These are phyloP conservation scores for Drosophila chauvacae DNA, from an alignment of 1,140 invertebrate genomes.

Conservation along the genomic window DNA sequence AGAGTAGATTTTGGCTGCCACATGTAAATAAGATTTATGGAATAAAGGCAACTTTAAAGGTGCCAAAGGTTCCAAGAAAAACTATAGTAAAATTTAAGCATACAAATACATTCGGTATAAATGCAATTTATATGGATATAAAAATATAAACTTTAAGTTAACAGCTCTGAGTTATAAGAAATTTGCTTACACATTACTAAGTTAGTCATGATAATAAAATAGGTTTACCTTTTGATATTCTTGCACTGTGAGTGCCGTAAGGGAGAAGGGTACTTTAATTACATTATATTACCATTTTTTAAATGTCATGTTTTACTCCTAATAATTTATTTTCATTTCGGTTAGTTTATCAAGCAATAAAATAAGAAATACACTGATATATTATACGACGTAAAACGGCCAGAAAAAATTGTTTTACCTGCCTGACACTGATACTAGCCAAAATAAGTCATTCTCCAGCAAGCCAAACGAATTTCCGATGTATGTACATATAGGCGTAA, in stretches of 20 bases:
- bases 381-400: conserved; percentile 9
- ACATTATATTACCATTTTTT: background rate
- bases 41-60: conserved; percentile 1
- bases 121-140: conserved; percentile 4
- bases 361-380: conserved; percentile 8
- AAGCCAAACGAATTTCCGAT: conserved; percentile 46
- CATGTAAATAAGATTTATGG: conserved; percentile 33
- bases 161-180: background rate
- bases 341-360: conserved; percentile 14
- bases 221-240: background rate
- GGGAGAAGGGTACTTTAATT: background rate
- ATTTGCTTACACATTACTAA: background rate
- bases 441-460: conserved; percentile 42
- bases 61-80: conserved; percentile 7
- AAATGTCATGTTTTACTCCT: conserved; percentile 6
- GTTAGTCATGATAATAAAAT: background rate
- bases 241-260: too few species aligned
- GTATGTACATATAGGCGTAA: conserved; percentile 34
- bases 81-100: background rate
- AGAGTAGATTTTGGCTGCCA: conserved; percentile 21
- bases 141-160: background rate
- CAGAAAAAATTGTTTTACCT: conserved; percentile 32
- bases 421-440: conserved; percentile 47
- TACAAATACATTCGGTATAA: conserved; percentile 2
- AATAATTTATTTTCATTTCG: conserved; percentile 25